A percentile compares a stretch with the other conserved stretches of the same genome.
Evolutionary conservation across 2,113 vertebrate species (phyloP).

Genomic region (Tangachromis dhanisi): DNA sequence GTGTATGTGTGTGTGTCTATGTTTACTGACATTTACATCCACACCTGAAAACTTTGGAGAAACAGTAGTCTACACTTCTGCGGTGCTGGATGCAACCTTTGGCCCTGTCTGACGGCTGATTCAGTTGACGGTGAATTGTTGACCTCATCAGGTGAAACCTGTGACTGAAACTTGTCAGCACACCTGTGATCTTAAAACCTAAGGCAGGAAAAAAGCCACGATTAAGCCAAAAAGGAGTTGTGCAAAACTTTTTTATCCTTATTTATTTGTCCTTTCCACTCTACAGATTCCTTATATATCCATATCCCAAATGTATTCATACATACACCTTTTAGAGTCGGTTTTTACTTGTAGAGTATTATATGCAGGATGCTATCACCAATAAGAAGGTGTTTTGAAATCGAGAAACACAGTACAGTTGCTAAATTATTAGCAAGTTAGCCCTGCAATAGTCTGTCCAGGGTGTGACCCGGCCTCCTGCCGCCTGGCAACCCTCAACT

Average conservation of each 20-base stretch:
- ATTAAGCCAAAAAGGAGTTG: neutral
- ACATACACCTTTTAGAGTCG: rapidly evolving
- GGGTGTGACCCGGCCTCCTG: rapidly evolving
- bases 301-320: neutral
- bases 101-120: slow-evolving; percentile 13
- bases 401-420: neutral
- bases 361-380: no score
- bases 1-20: neutral
- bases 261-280: neutral
- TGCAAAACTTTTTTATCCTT: neutral
- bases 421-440: neutral
- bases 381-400: neutral
- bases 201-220: neutral
- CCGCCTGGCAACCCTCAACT: rapidly evolving
- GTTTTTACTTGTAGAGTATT: neutral
- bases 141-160: slow-evolving; percentile 9
- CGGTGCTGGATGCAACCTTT: neutral
- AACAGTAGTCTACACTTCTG: neutral
- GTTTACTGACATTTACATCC: neutral
- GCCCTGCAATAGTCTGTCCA: neutral
- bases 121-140: neutral
- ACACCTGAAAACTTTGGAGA: neutral
- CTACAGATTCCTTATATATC: neutral
- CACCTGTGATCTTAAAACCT: slow-evolving; percentile 9
- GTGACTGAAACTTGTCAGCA: neutral